Evolutionary conservation across 2,797 vertebrate genomes (phyloP).

Genomic region (Falco novaeseelandiae): DNA sequence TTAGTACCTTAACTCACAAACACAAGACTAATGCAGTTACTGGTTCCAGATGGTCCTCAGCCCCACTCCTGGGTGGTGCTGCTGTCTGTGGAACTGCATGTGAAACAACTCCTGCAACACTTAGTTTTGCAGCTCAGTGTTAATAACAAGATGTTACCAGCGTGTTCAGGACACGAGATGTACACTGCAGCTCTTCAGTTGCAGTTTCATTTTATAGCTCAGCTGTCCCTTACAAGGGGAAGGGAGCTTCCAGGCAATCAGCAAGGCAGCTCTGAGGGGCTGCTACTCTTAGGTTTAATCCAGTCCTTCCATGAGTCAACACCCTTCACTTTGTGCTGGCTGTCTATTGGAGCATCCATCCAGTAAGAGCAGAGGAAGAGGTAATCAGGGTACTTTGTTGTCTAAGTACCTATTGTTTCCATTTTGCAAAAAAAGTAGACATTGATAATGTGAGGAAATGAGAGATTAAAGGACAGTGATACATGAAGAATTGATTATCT

Average conservation of each 20-base stretch:
- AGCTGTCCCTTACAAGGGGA: neutral
- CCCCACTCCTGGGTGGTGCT: neutral
- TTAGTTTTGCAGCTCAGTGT: neutral
- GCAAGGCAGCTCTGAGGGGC: neutral
- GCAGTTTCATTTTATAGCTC: neutral
- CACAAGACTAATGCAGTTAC: neutral
- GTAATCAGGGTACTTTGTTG: neutral
- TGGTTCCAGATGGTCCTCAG: neutral
- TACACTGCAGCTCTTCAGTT: neutral
- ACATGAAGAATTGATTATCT: neutral
- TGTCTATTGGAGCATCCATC: neutral
- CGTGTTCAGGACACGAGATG: neutral
- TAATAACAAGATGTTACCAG: neutral
- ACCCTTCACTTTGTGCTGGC: neutral
- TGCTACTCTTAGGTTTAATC: neutral
- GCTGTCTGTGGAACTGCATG: neutral
- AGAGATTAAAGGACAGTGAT: neutral
- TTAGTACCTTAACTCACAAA: neutral
- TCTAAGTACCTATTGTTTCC: neutral
- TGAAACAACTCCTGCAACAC: neutral
- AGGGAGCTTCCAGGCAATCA: neutral
- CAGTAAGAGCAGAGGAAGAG: conserved; percentile 9
- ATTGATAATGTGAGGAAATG: conserved; percentile 38
- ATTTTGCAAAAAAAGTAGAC: conserved; percentile 42
- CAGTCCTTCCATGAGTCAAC: neutral